These are phyloP conservation scores for Todus mexicanus DNA, from an alignment of 2,797 vertebrate genomes.

Conservation along the genomic window DNA sequence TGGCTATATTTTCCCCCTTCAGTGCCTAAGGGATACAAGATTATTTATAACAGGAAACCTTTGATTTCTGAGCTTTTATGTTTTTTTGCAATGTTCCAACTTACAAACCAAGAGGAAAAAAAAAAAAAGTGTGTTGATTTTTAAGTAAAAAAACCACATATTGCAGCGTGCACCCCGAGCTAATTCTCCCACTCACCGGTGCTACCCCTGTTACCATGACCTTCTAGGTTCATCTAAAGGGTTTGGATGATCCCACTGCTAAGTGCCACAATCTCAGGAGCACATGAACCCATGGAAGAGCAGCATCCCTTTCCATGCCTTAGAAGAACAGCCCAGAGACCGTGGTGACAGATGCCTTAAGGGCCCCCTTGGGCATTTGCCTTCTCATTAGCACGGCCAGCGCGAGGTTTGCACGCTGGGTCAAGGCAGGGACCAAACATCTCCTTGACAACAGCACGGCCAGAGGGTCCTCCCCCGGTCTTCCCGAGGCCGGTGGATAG, in stretches of 20 bases:
- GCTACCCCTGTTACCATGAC: neutral
- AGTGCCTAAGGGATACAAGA: conserved; percentile 64
- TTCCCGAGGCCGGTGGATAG: neutral
- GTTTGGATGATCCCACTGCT: neutral
- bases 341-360: neutral
- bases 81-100: conserved; percentile 16
- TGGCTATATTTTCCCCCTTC: conserved; percentile 51
- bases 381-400: neutral
- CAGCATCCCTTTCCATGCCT: neutral
- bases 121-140: neutral
- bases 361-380: neutral
- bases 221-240: neutral
- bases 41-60: conserved; percentile 79
- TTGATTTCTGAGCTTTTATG: conserved; percentile 69
- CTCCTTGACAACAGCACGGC: neutral
- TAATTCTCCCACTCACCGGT: neutral
- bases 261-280: neutral
- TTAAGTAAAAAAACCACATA: neutral
- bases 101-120: neutral
- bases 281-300: fast-evolving
- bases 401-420: fast-evolving
- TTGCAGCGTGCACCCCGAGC: neutral
- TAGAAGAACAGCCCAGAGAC: neutral
- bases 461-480: neutral
- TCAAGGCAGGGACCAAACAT: neutral